Conservation (phyloP, 2,797 vertebrate species). For the Coregonus ussuriensis region DNA sequence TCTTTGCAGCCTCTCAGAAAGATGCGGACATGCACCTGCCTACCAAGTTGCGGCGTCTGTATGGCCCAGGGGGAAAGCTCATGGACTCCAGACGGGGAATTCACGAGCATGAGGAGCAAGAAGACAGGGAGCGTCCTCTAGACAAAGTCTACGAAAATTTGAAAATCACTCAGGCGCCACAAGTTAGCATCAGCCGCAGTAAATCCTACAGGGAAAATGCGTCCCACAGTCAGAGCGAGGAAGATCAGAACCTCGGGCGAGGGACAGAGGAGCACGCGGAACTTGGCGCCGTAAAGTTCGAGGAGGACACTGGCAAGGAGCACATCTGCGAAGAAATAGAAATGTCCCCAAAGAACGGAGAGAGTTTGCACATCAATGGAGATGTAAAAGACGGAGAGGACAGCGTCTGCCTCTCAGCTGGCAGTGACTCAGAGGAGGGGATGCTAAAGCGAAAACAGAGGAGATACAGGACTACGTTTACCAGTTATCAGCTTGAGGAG, state of each 20-base stretch:
- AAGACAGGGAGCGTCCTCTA: conserved; percentile 13
- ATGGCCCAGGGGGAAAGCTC: conserved; percentile 69
- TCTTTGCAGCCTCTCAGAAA: conserved; percentile 71
- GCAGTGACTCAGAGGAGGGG: conserved; percentile 86
- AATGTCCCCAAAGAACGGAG: conserved; percentile 69
- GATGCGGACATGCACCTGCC: conserved; percentile 79
- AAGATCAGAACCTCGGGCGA: conserved; percentile 63
- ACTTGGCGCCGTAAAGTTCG: conserved; percentile 70
- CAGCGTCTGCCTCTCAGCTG: conserved; percentile 82
- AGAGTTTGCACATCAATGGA: conserved; percentile 71
- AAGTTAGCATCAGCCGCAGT: conserved; percentile 83
- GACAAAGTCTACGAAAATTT: conserved; percentile 71
- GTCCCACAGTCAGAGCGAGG: conserved; percentile 67
- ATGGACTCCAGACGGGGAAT: conserved; percentile 6
- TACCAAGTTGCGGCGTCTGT: conserved; percentile 78
- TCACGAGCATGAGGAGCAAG: conserved; percentile 33
- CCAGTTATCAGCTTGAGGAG: conserved; percentile 88
- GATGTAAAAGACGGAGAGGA: conserved; percentile 84
- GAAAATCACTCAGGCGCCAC: conserved; percentile 81
- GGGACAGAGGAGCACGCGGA: conserved; percentile 61
- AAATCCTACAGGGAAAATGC: conserved; percentile 79
- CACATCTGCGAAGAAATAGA: conserved; percentile 72
- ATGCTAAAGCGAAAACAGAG: conserved; percentile 86
- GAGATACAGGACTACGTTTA: conserved; percentile 89
- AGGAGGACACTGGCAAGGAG: conserved; percentile 65